Evolutionary conservation across 2,888 invertebrate species (phyloP), one percentile per base, ranked within the genome.

Genomic region (Boloria selene): DNA sequence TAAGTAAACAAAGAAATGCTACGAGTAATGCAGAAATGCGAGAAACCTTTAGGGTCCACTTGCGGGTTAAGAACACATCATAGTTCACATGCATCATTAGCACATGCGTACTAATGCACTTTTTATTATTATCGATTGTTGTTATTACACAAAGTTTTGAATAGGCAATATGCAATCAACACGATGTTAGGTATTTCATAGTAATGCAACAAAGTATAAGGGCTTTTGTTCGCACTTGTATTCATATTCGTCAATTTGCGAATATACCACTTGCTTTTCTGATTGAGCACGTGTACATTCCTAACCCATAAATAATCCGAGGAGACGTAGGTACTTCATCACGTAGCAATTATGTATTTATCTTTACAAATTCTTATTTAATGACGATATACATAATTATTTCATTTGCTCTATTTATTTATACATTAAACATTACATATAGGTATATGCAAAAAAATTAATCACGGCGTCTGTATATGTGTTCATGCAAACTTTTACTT

Each of bases 201-300:
- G 17, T 17, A 4, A 38, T 38, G 10, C 1, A 13, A 54, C n/a
- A 53, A 16, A 5, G n/a, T 53, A 16, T 17, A 5, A 13, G 16
- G 18, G 38, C 18, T n/a, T 13, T 13, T 42, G 38, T 17, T 13
- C 42, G 1, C 13, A 13, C 13, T 42, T 17, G 38, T 7, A 2
- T 55, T 4, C 18, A 55, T n/a, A 17, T 26, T 44, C 31, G 56
- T 64, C 31, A 49, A 66, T 61, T 47, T 67, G 66, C 56, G 55
- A 68, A 53, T 55, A 60, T 52, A 55, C 4, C 22, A 45, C 1
- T 13, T 10, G 10, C 10, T 38, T 38, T 17, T 16, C 60, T 61
- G 68, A 75, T 75, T 70, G 68, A 70, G 76, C 82, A 85, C 85
- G 80, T 85, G 82, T 76, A 74, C 76, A 84, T 82, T 79, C 77